Conservation (phyloP, 2,113 vertebrate species). For the Rhagologus leucostigma region DNA sequence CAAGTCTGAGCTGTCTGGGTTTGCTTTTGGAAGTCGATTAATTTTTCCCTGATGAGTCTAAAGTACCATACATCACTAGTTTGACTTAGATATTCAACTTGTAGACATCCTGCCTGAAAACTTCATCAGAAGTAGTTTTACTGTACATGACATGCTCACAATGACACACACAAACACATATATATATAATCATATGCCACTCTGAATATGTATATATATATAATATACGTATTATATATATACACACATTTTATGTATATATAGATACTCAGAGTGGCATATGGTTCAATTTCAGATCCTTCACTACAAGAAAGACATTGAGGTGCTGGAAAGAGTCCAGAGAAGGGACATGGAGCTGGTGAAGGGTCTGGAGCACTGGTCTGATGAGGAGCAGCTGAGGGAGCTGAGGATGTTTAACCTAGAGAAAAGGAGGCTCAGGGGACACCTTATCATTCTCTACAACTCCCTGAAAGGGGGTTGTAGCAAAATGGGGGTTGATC, state of each 20-base stretch:
- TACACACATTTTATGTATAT: too few species aligned
- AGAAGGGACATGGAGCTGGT: rapidly evolving
- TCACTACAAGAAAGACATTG: not conserved
- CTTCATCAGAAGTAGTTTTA: not conserved
- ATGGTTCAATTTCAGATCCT: not conserved
- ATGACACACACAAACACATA: not conserved
- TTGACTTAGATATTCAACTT: not conserved
- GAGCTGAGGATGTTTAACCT: not conserved
- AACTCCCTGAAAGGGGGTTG: not conserved
- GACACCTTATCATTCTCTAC: not conserved
- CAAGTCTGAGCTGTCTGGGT: not conserved
- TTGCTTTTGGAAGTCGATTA: not conserved
- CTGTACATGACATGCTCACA: not conserved
- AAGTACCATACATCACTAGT: not conserved
- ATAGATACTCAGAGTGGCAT: not conserved
- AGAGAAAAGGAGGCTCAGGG: not conserved
- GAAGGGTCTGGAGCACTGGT: not conserved
- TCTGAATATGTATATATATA: not conserved
- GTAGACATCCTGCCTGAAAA: not conserved
- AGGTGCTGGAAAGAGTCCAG: not conserved
- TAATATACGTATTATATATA: too few species aligned
- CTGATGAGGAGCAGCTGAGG: not conserved
- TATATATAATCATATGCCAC: too few species aligned
- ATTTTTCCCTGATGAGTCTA: not conserved
- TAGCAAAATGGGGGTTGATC: not conserved